Evolutionary conservation across 2,888 invertebrate species (phyloP).

Genomic region (Ichneumon xanthorius): DNA sequence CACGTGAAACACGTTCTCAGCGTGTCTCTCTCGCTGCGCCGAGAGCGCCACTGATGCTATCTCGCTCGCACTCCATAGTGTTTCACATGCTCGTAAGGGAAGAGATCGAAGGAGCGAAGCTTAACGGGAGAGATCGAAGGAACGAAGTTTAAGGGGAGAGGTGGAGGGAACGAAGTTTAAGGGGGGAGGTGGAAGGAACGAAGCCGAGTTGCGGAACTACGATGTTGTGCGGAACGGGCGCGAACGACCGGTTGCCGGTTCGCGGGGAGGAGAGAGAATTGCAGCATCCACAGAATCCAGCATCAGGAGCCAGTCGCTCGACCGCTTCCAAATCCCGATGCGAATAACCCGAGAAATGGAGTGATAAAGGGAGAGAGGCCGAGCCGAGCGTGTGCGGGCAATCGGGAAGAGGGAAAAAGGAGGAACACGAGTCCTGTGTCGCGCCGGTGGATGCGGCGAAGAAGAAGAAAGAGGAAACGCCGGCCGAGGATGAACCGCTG

Average conservation of each 20-base stretch:
- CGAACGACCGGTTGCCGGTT: constrained; percentile 55
- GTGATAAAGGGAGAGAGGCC: constrained; percentile 54
- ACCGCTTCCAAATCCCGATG: constrained; percentile 44
- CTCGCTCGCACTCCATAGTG: too few relatives aligned
- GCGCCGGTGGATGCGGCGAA: constrained; percentile 70
- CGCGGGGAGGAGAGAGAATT: constrained; percentile 21
- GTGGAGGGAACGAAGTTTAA: neutral
- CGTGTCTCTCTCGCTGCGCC: too few relatives aligned
- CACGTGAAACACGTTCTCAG: too few relatives aligned
- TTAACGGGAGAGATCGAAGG: neutral
- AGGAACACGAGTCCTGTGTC: constrained; percentile 53
- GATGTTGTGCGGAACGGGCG: constrained; percentile 21
- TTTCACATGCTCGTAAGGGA: neutral
- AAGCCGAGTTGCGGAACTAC: constrained; percentile 29
- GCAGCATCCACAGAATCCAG: constrained; percentile 14
- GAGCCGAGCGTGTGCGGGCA: constrained; percentile 61
- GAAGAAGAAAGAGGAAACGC: constrained; percentile 64
- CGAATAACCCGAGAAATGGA: constrained; percentile 56
- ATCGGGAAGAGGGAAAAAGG: constrained; percentile 69
- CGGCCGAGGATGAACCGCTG: constrained; percentile 52
- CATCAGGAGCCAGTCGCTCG: neutral
- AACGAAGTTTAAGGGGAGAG: neutral
- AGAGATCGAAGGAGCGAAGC: neutral
- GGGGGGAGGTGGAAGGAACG: neutral
- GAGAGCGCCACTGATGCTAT: too few relatives aligned